A percentile compares a stretch with the other conserved stretches of the same genome.
phyloP scores from a whole-genome alignment of 2,888 invertebrate species.

The Eucriotettix oculatus region DNA sequence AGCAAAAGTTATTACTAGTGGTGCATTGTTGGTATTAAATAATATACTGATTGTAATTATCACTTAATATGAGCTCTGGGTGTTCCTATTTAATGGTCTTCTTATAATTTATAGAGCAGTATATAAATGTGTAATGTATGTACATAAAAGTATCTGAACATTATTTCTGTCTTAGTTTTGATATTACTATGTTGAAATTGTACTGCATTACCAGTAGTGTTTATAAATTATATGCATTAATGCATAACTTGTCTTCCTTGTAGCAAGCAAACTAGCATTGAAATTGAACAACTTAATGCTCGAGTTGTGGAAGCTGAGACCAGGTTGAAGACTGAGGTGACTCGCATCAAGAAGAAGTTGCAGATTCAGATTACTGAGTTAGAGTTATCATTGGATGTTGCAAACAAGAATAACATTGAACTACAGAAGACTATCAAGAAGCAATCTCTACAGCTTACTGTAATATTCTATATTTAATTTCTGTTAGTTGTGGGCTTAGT shows the following conservation, averaged over 20 bases:
- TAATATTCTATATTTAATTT: constrained; percentile 20
- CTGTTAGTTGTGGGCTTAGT: not conserved
- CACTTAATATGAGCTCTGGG: too few relatives aligned
- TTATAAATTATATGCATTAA: too few relatives aligned
- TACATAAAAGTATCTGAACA: too few relatives aligned
- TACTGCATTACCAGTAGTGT: too few relatives aligned
- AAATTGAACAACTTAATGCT: constrained; percentile 89
- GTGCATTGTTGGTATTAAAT: too few relatives aligned
- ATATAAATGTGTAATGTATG: too few relatives aligned
- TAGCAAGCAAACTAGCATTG: constrained; percentile 95
- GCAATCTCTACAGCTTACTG: constrained; percentile 78
- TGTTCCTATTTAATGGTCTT: too few relatives aligned
- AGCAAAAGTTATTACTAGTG: too few relatives aligned
- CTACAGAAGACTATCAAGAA: constrained; percentile 96
- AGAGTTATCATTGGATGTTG: constrained; percentile 90
- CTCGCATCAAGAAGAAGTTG: constrained; percentile 97
- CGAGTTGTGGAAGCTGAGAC: constrained; percentile 94
- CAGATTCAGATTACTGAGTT: constrained; percentile 95
- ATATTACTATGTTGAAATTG: too few relatives aligned
- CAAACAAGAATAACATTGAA: constrained; percentile 96
- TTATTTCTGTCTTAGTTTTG: too few relatives aligned
- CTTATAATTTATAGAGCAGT: too few relatives aligned
- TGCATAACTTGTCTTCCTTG: constrained; percentile 15
- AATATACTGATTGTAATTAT: too few relatives aligned
- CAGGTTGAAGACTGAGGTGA: constrained; percentile 86